Evolutionary conservation across 1,140 invertebrate genomes (phyloP).

Genomic region (Periplaneta americana): DNA sequence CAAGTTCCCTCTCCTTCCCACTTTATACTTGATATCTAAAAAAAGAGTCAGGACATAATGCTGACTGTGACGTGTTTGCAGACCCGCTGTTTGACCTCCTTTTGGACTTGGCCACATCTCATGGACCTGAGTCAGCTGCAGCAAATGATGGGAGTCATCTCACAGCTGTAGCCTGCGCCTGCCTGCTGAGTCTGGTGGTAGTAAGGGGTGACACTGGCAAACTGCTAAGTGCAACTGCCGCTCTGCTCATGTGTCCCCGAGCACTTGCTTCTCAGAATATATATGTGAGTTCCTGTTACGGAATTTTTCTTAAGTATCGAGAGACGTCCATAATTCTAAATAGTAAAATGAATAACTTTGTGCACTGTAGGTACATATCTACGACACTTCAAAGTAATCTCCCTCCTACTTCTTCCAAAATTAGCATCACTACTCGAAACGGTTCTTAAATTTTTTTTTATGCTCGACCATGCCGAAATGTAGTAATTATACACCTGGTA

Average conservation of each 20-base stretch:
- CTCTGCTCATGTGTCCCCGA: constrained; percentile 81
- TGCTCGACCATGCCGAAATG: too few relatives aligned
- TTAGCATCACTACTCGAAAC: too few relatives aligned
- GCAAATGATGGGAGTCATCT: constrained; percentile 59
- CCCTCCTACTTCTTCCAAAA: too few relatives aligned
- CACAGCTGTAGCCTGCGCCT: constrained; percentile 83
- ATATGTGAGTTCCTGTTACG: constrained; percentile 46
- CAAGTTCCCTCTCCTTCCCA: background rate
- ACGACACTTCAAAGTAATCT: too few relatives aligned
- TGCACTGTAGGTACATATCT: too few relatives aligned
- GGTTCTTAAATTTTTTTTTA: too few relatives aligned
- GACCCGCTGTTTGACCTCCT: constrained; percentile 74
- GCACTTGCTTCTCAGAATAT: constrained; percentile 73
- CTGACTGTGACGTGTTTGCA: constrained; percentile 30
- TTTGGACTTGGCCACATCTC: constrained; percentile 65
- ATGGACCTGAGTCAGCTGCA: constrained; percentile 42
- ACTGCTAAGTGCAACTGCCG: constrained; percentile 77
- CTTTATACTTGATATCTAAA: background rate
- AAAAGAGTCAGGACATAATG: too few relatives aligned
- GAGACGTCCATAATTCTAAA: too few relatives aligned
- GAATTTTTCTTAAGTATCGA: too few relatives aligned
- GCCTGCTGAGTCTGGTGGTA: constrained; percentile 85
- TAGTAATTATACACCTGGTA: too few relatives aligned
- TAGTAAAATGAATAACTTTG: too few relatives aligned
- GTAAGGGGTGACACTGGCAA: constrained; percentile 91